Evolutionary conservation across 2,797 vertebrate genomes (phyloP).

Genomic region (Rhabdophis nuchalis): DNA sequence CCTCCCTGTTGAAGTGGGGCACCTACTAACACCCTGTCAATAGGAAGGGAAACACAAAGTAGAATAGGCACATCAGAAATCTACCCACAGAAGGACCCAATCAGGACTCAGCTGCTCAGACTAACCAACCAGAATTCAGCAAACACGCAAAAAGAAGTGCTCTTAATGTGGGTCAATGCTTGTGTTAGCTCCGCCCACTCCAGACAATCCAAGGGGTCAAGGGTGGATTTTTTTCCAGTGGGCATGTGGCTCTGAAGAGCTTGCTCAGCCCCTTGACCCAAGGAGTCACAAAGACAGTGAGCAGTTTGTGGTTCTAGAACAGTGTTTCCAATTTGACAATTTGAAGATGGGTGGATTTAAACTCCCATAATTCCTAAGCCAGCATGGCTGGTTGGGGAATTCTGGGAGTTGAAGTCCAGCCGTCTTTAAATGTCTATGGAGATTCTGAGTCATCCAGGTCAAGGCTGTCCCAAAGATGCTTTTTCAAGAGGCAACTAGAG

Average conservation of each 20-base stretch:
- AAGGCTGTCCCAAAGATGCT: too few species aligned
- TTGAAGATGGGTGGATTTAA: too few species aligned
- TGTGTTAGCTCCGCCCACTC: neutral
- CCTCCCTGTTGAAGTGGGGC: conserved; percentile 15
- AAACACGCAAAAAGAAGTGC: neutral
- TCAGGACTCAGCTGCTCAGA: neutral
- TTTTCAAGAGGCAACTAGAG: too few species aligned
- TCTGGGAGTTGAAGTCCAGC: too few species aligned
- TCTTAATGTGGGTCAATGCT: neutral
- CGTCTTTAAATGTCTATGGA: too few species aligned
- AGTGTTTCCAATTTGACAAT: too few species aligned
- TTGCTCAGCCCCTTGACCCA: too few species aligned
- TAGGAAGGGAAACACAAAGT: neutral
- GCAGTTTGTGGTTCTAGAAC: neutral
- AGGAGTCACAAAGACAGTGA: neutral
- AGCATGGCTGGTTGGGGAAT: too few species aligned
- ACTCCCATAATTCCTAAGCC: neutral
- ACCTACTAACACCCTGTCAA: conserved; percentile 12
- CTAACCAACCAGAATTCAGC: neutral
- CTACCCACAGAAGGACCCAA: neutral
- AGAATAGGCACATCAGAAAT: neutral
- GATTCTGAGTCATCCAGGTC: too few species aligned
- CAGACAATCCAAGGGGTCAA: neutral
- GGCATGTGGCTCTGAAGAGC: neutral
- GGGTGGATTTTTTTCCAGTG: neutral